Percentiles rank a stretch among this genome's conserved stretches.
Evolutionary conservation across 1,140 invertebrate genomes (phyloP).

Genomic region (Ceratina australensis): DNA sequence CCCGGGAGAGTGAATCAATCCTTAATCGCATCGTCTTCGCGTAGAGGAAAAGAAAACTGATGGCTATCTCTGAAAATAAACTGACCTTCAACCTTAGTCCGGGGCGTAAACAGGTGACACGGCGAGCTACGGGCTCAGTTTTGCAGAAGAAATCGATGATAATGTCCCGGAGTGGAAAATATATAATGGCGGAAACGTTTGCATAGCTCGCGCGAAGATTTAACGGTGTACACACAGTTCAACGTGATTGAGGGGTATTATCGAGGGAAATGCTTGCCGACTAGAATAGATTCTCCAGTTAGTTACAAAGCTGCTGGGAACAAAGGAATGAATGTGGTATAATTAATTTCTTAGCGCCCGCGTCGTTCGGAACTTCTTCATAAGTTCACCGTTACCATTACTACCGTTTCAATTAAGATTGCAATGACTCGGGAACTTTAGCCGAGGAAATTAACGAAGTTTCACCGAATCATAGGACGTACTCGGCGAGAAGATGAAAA

Average conservation of each 20-base stretch:
- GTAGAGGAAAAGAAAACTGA: neutral
- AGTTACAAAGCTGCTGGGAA: no score
- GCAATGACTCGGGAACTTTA: no score
- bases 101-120: conserved; percentile 26
- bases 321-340: no score
- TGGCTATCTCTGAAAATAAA: conserved; percentile 32
- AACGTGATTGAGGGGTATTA: neutral
- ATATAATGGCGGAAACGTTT: conserved; percentile 7
- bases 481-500: no score
- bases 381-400: no score
- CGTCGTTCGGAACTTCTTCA: no score
- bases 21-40: neutral
- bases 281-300: no score
- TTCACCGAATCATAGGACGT: no score
- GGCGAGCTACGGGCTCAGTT: conserved; percentile 27
- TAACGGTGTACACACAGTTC: conserved; percentile 1
- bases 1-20: neutral
- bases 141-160: conserved; percentile 37
- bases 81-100: conserved; percentile 36
- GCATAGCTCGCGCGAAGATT: neutral
- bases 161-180: neutral
- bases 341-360: no score
- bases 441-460: no score
- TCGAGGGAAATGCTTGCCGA: no score
- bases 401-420: no score